A percentile compares a stretch with the other conserved stretches of the same genome.
phyloP scores from a whole-genome alignment of 2,888 invertebrate genomes.

The Trimorus sp. region DNA sequence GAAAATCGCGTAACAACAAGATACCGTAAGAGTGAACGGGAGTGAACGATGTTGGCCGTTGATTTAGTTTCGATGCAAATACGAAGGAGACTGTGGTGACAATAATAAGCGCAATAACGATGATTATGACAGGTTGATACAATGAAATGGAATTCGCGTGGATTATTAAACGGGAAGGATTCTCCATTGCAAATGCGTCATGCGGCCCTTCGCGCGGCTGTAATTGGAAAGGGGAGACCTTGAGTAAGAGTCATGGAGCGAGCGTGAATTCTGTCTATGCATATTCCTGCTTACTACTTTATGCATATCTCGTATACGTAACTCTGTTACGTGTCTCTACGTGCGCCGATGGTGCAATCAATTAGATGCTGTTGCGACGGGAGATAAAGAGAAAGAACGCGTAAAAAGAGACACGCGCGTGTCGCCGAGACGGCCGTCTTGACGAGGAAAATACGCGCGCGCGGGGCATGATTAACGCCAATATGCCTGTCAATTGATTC shows the following conservation, averaged over 20 bases:
- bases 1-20: not conserved
- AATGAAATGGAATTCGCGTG: slow-evolving; percentile 78
- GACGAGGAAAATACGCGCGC: slow-evolving; percentile 58
- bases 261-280: slow-evolving; percentile 70
- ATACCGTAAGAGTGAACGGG: not conserved
- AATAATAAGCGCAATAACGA: slow-evolving; percentile 61
- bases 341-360: slow-evolving; percentile 69
- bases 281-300: slow-evolving; percentile 66
- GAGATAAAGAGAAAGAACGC: slow-evolving; percentile 52
- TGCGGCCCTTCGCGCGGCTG: slow-evolving; percentile 74
- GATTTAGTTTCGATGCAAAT: slow-evolving; percentile 57
- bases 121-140: slow-evolving; percentile 64
- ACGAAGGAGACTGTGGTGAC: slow-evolving; percentile 33
- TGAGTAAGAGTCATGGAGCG: slow-evolving; percentile 78
- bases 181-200: slow-evolving; percentile 67
- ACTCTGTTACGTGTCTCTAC: slow-evolving; percentile 67
- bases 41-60: slow-evolving; percentile 25
- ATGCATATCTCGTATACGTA: slow-evolving; percentile 67
- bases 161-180: slow-evolving; percentile 66
- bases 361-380: slow-evolving; percentile 64
- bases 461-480: slow-evolving; percentile 43
- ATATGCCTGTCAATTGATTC: slow-evolving; percentile 34
- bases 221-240: slow-evolving; percentile 79
- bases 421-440: not conserved
- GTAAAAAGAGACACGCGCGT: slow-evolving; percentile 31